These are phyloP conservation scores for Proisotoma minuta DNA, from an alignment of 2,888 invertebrate species.

Conservation along the genomic window DNA sequence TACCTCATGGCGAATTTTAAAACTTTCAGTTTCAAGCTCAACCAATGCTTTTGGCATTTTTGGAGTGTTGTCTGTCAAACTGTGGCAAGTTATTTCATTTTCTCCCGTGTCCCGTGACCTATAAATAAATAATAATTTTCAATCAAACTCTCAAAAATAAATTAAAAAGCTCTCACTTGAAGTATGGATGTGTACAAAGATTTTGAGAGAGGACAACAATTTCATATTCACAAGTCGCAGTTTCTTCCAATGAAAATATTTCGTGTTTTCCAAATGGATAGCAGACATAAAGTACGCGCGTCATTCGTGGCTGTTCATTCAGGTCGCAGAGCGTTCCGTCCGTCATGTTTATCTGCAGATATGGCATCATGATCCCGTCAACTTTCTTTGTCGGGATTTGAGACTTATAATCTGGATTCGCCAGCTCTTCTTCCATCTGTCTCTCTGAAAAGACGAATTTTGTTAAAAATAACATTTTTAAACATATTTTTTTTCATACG, in stretches of 20 bases:
- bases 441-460: conserved; percentile 35
- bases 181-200: conserved; percentile 84
- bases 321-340: conserved; percentile 91
- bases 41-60: conserved; percentile 69
- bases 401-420: conserved; percentile 38
- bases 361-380: conserved; percentile 76
- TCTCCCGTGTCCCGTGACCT: conserved; percentile 62
- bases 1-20: conserved; percentile 62
- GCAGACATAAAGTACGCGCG: conserved; percentile 82
- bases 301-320: conserved; percentile 74
- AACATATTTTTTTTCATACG: conserved; percentile 48
- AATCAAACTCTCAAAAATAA: background rate
- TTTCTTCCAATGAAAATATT: conserved; percentile 87
- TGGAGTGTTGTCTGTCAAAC: conserved; percentile 62
- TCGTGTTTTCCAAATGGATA: conserved; percentile 83
- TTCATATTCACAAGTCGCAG: conserved; percentile 91
- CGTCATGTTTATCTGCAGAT: conserved; percentile 71
- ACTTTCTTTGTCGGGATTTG: conserved; percentile 37
- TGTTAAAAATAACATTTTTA: background rate
- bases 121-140: background rate
- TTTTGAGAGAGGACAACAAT: conserved; percentile 79
- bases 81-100: conserved; percentile 69
- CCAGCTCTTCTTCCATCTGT: conserved; percentile 44
- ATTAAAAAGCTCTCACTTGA: conserved; percentile 55
- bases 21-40: conserved; percentile 67